Base-by-base conservation (phyloP, 2,888 invertebrate species). In the Trichacis sp. region DNA sequence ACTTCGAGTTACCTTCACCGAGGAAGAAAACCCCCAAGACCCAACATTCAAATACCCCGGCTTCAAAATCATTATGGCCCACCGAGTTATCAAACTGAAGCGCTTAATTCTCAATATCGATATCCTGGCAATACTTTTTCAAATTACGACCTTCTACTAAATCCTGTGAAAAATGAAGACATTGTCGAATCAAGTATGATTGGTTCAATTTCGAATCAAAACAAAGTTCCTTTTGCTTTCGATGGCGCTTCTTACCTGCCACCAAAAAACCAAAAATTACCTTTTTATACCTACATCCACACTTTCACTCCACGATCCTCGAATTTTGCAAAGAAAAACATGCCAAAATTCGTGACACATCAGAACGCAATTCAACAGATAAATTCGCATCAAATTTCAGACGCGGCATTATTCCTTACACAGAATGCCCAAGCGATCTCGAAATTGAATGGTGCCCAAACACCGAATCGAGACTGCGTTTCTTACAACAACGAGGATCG, bases 381-480 rank as follows among this genome's bases (percentile, higher is more conserved):
- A 4, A 68, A 68, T 2, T 63, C 56, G 24, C 72, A 74, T 1
- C 77, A 76, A 30, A 79, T 84, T 24, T 84, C 84, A 0, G 84
- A 84, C 20, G 84, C 79, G 0, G 75, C 82, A 0, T 45, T 76
- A 0, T 84, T 84, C 42, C 59, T 84, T 1, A 42, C 72, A 0
- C 77, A 84, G 50, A 84, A 84, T 59, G 79, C 84, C 2, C 77
- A 80, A 48, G 82, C 83, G 0, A 81, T 84, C 18, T 78, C 83
- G 1, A 72, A 82, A 29, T 68, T 84, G 0, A 83, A 84, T 56
- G 77, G 77, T 0, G 71, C 79, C 0, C 76, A 81, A 0, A 79
- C 81, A 1, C 58, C 69, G 2, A 76, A 77, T 48, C 65, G 80
- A 9, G 75, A 75, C 12, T 83, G 79, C 51, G 83, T 80, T 0